A percentile compares a stretch with the other conserved stretches of the same genome.
Conservation (phyloP, 2,797 vertebrate genomes). For the Apogon talboti region DNA sequence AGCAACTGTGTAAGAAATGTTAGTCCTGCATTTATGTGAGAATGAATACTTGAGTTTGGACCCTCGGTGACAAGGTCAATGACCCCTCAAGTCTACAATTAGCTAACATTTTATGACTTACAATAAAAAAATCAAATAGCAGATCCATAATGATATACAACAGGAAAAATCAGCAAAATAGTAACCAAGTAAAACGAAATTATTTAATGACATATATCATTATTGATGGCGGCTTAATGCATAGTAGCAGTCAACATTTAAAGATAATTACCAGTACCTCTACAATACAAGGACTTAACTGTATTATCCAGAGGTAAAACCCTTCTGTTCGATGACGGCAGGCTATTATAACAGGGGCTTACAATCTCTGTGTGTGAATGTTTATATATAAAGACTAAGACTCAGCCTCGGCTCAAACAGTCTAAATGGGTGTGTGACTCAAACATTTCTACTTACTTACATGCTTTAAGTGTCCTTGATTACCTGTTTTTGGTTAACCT, state of each 20-base stretch:
- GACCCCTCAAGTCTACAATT: not conserved
- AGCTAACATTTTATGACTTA: not conserved
- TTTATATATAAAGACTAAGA: slow-evolving; percentile 1
- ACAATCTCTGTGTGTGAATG: not conserved
- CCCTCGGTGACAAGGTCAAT: not conserved
- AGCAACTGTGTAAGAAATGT: too few relatives aligned
- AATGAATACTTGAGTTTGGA: not conserved
- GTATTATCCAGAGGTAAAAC: slow-evolving; percentile 20
- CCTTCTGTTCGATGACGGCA: slow-evolving; percentile 10
- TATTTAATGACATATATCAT: not conserved
- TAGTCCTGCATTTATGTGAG: not conserved
- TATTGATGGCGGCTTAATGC: too few relatives aligned
- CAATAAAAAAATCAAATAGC: not conserved
- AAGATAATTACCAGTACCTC: not conserved
- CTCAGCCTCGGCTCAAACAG: slow-evolving; percentile 6
- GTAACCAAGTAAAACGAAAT: not conserved
- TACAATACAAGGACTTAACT: too few relatives aligned
- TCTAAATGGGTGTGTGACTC: slow-evolving; percentile 6
- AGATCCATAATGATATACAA: not conserved
- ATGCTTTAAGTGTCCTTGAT: slow-evolving; percentile 7
- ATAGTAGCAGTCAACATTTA: not conserved
- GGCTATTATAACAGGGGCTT: not conserved
- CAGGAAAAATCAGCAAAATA: not conserved
- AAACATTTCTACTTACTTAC: too few relatives aligned
- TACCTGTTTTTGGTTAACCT: not conserved